phyloP scores from a whole-genome alignment of 2,797 vertebrate genomes.

The Phrynocephalus forsythii region DNA sequence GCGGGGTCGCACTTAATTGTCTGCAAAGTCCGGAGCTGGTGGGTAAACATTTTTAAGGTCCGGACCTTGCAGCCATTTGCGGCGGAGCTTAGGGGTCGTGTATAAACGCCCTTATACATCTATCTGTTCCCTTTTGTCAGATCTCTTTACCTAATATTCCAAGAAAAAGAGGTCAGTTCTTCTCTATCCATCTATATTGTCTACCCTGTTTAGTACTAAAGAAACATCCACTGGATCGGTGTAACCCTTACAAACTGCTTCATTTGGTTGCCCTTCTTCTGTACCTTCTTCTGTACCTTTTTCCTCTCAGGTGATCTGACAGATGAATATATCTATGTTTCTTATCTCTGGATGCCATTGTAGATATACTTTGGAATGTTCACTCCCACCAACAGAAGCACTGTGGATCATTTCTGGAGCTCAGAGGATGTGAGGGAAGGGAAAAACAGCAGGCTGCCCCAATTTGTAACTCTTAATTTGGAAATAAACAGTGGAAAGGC shows the following conservation, averaged over 20 bases:
- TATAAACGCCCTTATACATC: too few relatives aligned
- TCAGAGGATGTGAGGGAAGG: not conserved
- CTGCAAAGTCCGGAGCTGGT: too few relatives aligned
- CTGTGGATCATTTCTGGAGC: not conserved
- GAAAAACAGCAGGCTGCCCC: not conserved
- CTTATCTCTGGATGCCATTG: not conserved
- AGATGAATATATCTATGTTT: not conserved
- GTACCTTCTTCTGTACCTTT: too few relatives aligned
- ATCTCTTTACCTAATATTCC: not conserved
- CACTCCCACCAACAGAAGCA: not conserved
- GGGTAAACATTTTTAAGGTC: too few relatives aligned
- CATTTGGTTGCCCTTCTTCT: too few relatives aligned
- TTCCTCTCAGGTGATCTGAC: not conserved
- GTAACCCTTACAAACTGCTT: too few relatives aligned
- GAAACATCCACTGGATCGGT: too few relatives aligned
- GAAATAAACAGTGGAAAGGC: not conserved
- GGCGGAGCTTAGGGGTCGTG: too few relatives aligned
- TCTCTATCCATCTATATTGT: not conserved
- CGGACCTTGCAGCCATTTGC: too few relatives aligned
- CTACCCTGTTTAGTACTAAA: not conserved
- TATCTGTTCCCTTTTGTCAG: not conserved
- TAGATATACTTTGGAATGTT: not conserved
- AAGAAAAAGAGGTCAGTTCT: not conserved
- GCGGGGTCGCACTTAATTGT: too few relatives aligned
- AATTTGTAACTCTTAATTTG: not conserved